Base-by-base conservation (phyloP, 1,140 invertebrate species). In the Cotesia chilonis region DNA sequence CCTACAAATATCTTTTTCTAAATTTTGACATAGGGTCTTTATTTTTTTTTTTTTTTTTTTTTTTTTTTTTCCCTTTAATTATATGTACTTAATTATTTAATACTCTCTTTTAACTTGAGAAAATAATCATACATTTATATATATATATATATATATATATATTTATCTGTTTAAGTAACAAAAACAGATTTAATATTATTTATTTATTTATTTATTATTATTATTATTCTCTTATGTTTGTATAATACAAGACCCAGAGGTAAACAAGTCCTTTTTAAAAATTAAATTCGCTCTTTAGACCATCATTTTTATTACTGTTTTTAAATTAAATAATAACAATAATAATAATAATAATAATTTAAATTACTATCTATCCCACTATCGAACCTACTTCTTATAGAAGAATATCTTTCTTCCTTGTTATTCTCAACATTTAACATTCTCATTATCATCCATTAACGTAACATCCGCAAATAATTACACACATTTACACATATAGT, bases 351-450 rank as follows among this genome's bases (percentile, higher is more conserved):
- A 28, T 28, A 28, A 28, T 28, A 28, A 28, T 28, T 20, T 57
- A 6, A 3, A 7, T 59, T 68, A 47, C 41, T 47, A 47, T 47
- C 41, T 66, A 38, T 72, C 36, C 51, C 69, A 54, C 47, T 71
- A 71, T 71, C 69, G 69, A 71, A 71, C 69, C 59, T 71, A 64
- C 64, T 71, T 12, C 59, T 51, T 61, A 51, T 67, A 52, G 17
- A 28, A 28, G 28, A 28, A 28, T n/a, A 67, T 67, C 65, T 52
- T 41, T 52, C 65, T 65, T 65, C 63, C 51, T 67, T 52, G 28
- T 41, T 52, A 52, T 67, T 47, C 4, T 35, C 5, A 67, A 67
- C 51, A 64, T 38, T 12, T 47, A 51, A 51, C 20, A 38, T 57
- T 57, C 54, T 59, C 12, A 9, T 37, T 17, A 36, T 28, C 28